A percentile compares a stretch with the other conserved stretches of the same genome.
Conservation (phyloP, 2,888 invertebrate genomes). For the Ptychoptera contaminata region DNA sequence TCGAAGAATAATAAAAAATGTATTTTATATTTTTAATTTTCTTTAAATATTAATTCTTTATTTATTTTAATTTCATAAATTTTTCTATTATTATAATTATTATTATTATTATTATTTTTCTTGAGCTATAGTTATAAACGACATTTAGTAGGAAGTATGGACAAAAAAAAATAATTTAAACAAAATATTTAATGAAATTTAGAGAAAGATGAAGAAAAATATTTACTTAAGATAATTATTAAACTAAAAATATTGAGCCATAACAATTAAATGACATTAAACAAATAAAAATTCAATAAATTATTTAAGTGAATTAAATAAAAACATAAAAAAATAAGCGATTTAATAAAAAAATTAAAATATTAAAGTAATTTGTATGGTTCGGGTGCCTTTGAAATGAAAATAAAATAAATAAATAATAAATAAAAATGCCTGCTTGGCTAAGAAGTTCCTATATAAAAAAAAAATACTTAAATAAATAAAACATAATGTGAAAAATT, state of each 20-base stretch:
- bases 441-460: slow-evolving; percentile 7
- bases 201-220: not conserved
- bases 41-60: too few species aligned
- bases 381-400: slow-evolving; percentile 6
- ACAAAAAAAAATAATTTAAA: too few species aligned
- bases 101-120: too few species aligned
- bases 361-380: slow-evolving; percentile 1
- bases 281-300: not conserved
- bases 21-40: too few species aligned
- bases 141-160: too few species aligned
- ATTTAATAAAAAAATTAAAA: slow-evolving; percentile 1
- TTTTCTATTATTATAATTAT: too few species aligned
- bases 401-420: not conserved
- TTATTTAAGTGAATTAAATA: not conserved
- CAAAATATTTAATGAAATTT: not conserved
- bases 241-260: not conserved
- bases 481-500: slow-evolving; percentile 2
- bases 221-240: not conserved
- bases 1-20: too few species aligned
- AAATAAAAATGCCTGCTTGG: slow-evolving; percentile 8
- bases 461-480: slow-evolving; percentile 4
- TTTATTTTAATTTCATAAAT: too few species aligned
- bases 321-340: not conserved
- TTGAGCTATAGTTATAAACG: too few species aligned
- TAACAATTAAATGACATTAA: not conserved